A percentile compares a stretch with the other conserved stretches of the same genome.
Evolutionary conservation across 2,797 vertebrate genomes (phyloP).

Genomic region (Lerista edwardsae): DNA sequence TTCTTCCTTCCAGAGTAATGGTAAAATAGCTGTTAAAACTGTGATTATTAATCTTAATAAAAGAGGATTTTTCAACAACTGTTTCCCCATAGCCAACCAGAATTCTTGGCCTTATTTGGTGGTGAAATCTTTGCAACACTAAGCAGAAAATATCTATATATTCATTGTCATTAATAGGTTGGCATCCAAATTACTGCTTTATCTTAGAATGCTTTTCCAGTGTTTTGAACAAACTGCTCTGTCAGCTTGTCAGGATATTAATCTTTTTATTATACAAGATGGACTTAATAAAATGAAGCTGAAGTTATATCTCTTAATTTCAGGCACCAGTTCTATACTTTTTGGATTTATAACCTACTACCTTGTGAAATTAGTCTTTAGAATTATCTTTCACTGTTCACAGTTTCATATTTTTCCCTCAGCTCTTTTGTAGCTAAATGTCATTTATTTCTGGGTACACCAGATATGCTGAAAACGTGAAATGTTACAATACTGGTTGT

Average conservation of each 20-base stretch:
- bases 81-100: slow-evolving; percentile 16
- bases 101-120: slow-evolving; percentile 7
- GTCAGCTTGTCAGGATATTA: slow-evolving; percentile 19
- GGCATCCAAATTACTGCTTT: background rate
- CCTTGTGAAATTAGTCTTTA: background rate
- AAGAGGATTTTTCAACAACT: background rate
- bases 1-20: background rate
- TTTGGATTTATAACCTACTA: background rate
- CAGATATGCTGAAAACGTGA: slow-evolving; percentile 27
- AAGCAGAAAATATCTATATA: background rate
- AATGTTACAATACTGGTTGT: slow-evolving; percentile 21
- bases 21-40: slow-evolving; percentile 20
- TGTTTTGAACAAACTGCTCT: background rate
- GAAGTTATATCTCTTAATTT: slow-evolving; percentile 21
- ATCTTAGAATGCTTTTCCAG: background rate
- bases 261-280: background rate
- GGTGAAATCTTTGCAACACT: background rate
- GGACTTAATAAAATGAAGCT: slow-evolving; percentile 8
- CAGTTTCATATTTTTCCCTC: slow-evolving; percentile 7
- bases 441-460: slow-evolving; percentile 28
- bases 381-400: background rate
- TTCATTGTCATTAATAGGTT: background rate
- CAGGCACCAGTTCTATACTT: background rate
- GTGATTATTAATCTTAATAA: slow-evolving; percentile 8
- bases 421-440: slow-evolving; percentile 45